Conservation (phyloP, 2,888 invertebrate species). For the Blera fallax region DNA sequence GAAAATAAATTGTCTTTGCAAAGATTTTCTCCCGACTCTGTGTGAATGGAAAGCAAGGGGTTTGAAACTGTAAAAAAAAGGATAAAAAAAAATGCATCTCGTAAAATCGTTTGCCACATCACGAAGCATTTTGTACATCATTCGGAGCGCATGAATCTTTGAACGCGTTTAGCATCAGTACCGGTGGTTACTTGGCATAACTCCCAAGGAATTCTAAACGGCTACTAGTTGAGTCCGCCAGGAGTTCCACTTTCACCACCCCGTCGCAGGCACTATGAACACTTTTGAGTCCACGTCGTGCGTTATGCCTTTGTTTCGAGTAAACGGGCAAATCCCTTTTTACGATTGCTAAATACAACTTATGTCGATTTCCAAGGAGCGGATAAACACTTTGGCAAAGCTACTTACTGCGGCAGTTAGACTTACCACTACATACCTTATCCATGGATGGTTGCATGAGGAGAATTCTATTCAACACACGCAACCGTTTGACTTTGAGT, state of each 20-base stretch:
- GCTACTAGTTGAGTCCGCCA: background rate
- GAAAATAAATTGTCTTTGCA: constrained; percentile 56
- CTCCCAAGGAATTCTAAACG: constrained; percentile 7
- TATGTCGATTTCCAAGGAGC: constrained; percentile 24
- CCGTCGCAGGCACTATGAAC: too few species aligned
- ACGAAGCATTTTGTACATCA: constrained; percentile 38
- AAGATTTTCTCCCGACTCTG: constrained; percentile 25
- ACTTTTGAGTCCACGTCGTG: too few species aligned
- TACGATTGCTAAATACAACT: background rate
- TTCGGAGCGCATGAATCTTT: constrained; percentile 38
- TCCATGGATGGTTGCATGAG: constrained; percentile 34
- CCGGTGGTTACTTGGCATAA: background rate
- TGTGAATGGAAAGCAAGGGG: background rate
- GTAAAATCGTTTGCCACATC: constrained; percentile 22
- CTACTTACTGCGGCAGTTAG: constrained; percentile 23
- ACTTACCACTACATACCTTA: background rate
- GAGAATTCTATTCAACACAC: constrained; percentile 27
- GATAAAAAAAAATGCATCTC: too few species aligned
- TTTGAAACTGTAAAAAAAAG: background rate
- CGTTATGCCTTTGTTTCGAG: constrained; percentile 18
- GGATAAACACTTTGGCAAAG: constrained; percentile 39
- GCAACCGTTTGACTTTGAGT: constrained; percentile 45
- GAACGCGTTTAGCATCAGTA: constrained; percentile 8
- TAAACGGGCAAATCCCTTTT: background rate
- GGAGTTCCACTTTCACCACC: too few species aligned